phyloP scores from a whole-genome alignment of 2,797 vertebrate species.

The Lycodopsis pacificus region DNA sequence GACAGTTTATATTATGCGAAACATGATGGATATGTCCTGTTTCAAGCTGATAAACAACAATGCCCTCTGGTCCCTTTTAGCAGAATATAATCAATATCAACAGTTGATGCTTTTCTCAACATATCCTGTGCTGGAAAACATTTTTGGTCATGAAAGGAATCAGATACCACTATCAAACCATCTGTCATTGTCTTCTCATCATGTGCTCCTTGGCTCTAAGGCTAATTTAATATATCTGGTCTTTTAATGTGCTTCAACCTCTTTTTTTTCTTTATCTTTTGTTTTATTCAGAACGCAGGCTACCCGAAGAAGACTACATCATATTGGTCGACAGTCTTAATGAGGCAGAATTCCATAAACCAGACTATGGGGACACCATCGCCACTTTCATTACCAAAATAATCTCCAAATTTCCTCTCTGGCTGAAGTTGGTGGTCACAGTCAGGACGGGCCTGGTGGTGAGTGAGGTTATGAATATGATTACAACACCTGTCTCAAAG shows the following conservation, averaged over 20 bases:
- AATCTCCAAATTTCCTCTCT: conserved; percentile 91
- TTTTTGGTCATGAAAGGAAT: conserved; percentile 10
- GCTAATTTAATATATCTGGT: conserved; percentile 13
- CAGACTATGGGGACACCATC: conserved; percentile 97
- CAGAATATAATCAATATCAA: conserved; percentile 58
- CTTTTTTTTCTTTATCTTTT: conserved; percentile 10
- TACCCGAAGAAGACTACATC: conserved; percentile 95
- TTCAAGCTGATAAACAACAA: conserved; percentile 58
- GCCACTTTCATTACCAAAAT: conserved; percentile 94
- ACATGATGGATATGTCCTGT: conserved; percentile 66
- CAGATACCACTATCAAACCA: neutral
- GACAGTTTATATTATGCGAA: conserved; percentile 62
- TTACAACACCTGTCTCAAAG: neutral
- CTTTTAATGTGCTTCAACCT: conserved; percentile 5
- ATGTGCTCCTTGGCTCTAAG: conserved; percentile 1
- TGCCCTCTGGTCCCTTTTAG: conserved; percentile 47
- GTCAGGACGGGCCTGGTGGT: conserved; percentile 95
- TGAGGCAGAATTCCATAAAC: conserved; percentile 99
- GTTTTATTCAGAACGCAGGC: conserved; percentile 87
- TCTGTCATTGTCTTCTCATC: conserved; percentile 30
- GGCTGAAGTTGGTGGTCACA: conserved; percentile 97
- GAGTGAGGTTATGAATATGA: conserved; percentile 82
- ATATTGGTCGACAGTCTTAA: conserved; percentile 97
- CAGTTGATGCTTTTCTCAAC: conserved; percentile 45
- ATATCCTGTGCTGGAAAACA: conserved; percentile 30